Evolutionary conservation across 2,113 vertebrate species (phyloP).

Genomic region (Oreocharis arfaki): DNA sequence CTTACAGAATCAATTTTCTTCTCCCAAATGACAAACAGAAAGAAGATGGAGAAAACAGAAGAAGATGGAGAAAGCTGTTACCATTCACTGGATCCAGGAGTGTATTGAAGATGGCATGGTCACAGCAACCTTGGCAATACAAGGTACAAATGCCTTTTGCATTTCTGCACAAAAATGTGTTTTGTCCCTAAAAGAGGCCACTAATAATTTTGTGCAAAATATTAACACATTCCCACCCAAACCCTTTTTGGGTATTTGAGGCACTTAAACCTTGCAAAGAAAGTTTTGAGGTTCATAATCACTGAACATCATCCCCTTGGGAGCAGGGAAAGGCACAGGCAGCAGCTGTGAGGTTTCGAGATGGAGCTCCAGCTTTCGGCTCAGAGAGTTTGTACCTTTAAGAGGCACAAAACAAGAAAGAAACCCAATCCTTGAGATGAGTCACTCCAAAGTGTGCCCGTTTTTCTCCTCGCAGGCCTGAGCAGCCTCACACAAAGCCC

Average conservation of each 20-base stretch:
- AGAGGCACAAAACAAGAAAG: neutral
- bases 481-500: constrained; percentile 42
- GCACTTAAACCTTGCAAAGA: neutral
- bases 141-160: neutral
- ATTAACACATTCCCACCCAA: neutral
- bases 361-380: neutral
- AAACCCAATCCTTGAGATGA: neutral
- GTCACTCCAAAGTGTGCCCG: neutral
- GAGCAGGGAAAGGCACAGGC: neutral
- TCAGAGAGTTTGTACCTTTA: neutral
- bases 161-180: neutral
- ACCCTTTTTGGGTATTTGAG: neutral
- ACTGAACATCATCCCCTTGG: rapidly evolving
- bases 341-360: neutral
- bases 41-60: neutral
- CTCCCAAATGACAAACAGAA: neutral
- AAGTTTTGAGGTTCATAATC: neutral
- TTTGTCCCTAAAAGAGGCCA: neutral
- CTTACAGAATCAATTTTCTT: neutral
- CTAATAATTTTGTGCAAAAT: neutral
- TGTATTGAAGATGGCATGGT: rapidly evolving
- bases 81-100: neutral
- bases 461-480: constrained; percentile 8
- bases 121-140: neutral
- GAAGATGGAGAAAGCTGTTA: neutral